Base-by-base conservation (phyloP, 2,888 invertebrate genomes). In the Yponomeuta malinellus region DNA sequence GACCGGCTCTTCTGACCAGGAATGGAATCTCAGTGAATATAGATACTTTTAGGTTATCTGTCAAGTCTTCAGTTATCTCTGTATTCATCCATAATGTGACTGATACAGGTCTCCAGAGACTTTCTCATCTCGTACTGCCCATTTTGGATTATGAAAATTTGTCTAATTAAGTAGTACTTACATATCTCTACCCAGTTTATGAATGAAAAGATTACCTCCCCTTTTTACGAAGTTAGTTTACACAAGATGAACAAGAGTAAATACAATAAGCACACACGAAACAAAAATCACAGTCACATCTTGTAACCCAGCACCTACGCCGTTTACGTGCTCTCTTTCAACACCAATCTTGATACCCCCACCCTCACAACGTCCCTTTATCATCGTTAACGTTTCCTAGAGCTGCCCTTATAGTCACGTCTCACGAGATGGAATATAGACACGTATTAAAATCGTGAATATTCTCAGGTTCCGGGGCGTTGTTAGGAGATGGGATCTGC, bases 371-470 rank as follows among this genome's bases (percentile, higher is more conserved):
- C 9, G 52, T 52, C 52, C 52, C 52, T 59, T 15, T 59, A 59
- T 59, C 52, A 59, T 59, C 52, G 12, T 15, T 43, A 37, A 67
- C 23, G 48, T 37, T 52, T 29, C 33, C 59, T 31, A n/a, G 69
- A 52, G 65, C 48, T 10, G 74, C 76, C 81, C 77, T 74, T 83
- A 83, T 85, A 81, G 74, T 77, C 87, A 85, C 84, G 83, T 83
- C n/a, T 43, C 48, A 43, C 70, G 68, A 59, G 52, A 59, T 59
- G 52, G 73, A 73, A 76, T 76, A 78, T 77, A 73, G 74, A 74
- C 85, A 85, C 83, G 83, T 83, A 79, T 64, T 63, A 67, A 59
- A 72, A 70, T 72, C 73, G 75, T 75, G 78, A 74, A 76, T 77
- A 76, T 75, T 78, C 77, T 75, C 78, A 76, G 77, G 79, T 75